phyloP scores from a whole-genome alignment of 2,113 vertebrate species.

The Acanthochromis polyacanthus region DNA sequence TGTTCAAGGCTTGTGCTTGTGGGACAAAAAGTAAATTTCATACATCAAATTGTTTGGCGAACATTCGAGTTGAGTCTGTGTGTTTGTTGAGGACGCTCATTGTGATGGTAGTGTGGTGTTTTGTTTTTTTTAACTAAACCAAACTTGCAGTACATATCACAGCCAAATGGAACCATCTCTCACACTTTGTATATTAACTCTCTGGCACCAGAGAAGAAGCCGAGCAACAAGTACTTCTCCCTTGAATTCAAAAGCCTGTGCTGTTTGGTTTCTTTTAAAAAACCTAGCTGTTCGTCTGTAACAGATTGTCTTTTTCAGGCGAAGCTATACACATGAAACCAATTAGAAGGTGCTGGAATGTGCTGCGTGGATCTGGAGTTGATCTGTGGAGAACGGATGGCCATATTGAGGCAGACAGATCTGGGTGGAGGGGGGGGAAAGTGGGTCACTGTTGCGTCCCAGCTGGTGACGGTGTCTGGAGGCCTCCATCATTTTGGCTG shows the following conservation, averaged over 20 bases:
- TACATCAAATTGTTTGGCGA: background rate
- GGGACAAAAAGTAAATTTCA: constrained; percentile 21
- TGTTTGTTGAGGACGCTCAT: background rate
- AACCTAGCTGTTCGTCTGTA: constrained; percentile 53
- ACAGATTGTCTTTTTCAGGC: constrained; percentile 57
- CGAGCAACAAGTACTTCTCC: background rate
- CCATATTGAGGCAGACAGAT: constrained; percentile 66
- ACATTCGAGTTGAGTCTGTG: background rate
- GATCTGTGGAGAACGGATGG: constrained; percentile 76
- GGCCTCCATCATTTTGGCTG: constrained; percentile 58
- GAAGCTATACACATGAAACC: constrained; percentile 78
- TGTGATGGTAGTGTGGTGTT: background rate
- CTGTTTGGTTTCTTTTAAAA: constrained; percentile 35
- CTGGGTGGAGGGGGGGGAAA: constrained; percentile 13
- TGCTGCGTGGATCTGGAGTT: constrained; percentile 80
- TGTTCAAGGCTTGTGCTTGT: constrained; percentile 22
- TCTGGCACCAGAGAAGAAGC: background rate
- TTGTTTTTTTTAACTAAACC: background rate
- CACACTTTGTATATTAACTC: background rate
- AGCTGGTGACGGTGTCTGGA: constrained; percentile 72
- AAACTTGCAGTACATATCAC: background rate
- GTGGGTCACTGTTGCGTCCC: constrained; percentile 71
- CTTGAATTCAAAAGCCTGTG: constrained; percentile 19
- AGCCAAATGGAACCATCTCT: background rate
- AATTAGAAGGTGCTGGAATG: constrained; percentile 87